Evolutionary conservation across 1,140 invertebrate species (phyloP).

Genomic region (Trissolcus basalis): DNA sequence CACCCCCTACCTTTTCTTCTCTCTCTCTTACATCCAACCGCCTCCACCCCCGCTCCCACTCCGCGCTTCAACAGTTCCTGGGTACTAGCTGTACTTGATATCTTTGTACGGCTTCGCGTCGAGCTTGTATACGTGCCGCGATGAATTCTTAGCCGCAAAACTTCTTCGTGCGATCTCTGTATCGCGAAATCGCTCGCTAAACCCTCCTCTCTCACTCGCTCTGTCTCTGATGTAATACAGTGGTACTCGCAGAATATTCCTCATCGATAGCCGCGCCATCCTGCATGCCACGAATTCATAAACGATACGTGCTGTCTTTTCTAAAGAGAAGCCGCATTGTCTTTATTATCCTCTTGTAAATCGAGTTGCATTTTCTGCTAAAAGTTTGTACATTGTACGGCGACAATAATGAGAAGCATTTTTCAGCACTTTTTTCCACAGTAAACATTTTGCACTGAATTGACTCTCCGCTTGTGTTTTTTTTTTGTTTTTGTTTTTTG

Average conservation of each 20-base stretch:
- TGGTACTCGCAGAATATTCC: slow-evolving; percentile 7
- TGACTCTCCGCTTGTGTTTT: too few relatives aligned
- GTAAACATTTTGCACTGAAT: too few relatives aligned
- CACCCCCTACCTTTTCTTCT: slow-evolving; percentile 41
- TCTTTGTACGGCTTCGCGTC: slow-evolving; percentile 47
- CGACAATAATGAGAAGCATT: too few relatives aligned
- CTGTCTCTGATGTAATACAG: slow-evolving; percentile 16
- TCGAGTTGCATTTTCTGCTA: too few relatives aligned
- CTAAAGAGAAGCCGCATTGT: too few relatives aligned
- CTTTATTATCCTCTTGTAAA: too few relatives aligned
- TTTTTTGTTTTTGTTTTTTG: too few relatives aligned
- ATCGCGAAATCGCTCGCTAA: slow-evolving; percentile 44
- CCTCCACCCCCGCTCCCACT: slow-evolving; percentile 36
- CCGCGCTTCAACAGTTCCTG: slow-evolving; percentile 37
- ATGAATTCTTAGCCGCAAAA: slow-evolving; percentile 50
- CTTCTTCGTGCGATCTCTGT: slow-evolving; percentile 45
- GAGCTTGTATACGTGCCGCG: slow-evolving; percentile 29
- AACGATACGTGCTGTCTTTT: slow-evolving; percentile 7
- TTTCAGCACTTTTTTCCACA: too few relatives aligned
- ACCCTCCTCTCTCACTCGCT: slow-evolving; percentile 23
- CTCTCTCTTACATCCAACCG: slow-evolving; percentile 24
- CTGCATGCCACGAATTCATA: slow-evolving; percentile 15
- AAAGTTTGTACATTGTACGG: too few relatives aligned
- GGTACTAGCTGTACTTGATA: slow-evolving; percentile 45
- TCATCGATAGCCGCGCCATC: not conserved